Percentiles rank a stretch among this genome's conserved stretches.
Conservation (phyloP, 2,888 invertebrate genomes). For the Uloborus plumipes region DNA sequence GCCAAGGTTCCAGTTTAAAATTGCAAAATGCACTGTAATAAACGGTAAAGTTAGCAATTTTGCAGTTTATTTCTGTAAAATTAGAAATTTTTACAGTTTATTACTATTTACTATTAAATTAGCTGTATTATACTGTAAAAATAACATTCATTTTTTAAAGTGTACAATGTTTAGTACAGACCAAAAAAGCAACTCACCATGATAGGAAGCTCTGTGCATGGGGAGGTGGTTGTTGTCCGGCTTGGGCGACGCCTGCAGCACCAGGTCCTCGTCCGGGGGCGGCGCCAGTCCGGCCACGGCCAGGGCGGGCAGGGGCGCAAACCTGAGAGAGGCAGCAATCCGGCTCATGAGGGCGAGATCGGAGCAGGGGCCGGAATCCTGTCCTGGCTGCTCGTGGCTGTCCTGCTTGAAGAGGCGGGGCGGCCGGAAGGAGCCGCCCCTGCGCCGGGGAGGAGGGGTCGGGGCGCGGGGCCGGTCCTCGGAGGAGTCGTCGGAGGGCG, state of each 20-base stretch:
- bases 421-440: slow-evolving; percentile 70
- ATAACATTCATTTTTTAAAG: too few relatives aligned
- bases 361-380: neutral
- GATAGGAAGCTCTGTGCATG: slow-evolving; percentile 66
- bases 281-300: slow-evolving; percentile 79
- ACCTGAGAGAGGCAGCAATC: slow-evolving; percentile 79
- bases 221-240: slow-evolving; percentile 39
- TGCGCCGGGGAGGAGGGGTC: slow-evolving; percentile 68
- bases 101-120: too few relatives aligned
- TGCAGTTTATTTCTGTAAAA: too few relatives aligned
- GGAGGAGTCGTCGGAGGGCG: slow-evolving; percentile 53
- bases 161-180: too few relatives aligned
- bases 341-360: slow-evolving; percentile 65
- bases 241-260: slow-evolving; percentile 68
- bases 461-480: slow-evolving; percentile 75
- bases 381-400: slow-evolving; percentile 73
- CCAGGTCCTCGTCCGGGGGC: slow-evolving; percentile 67
- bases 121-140: too few relatives aligned
- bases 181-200: slow-evolving; percentile 60
- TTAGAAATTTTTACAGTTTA: too few relatives aligned
- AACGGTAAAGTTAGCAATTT: too few relatives aligned
- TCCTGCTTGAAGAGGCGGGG: slow-evolving; percentile 72
- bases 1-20: too few relatives aligned
- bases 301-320: slow-evolving; percentile 81
- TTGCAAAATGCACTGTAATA: too few relatives aligned